Base-by-base conservation (phyloP, 2,797 vertebrate species). In the Catostomus latipinnis region DNA sequence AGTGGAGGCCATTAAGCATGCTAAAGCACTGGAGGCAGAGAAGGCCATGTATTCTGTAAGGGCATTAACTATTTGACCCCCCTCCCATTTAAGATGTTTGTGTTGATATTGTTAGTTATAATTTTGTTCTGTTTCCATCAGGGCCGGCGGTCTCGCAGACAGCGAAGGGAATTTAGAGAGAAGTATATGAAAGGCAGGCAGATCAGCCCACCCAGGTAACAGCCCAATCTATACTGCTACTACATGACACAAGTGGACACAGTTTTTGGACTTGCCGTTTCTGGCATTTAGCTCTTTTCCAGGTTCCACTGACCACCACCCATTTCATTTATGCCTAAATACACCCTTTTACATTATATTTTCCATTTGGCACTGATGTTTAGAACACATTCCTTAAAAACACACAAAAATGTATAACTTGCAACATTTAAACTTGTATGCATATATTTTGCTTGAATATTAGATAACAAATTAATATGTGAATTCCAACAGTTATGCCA, bases 21-120 rank as follows among this genome's bases (percentile, higher is more conserved):
- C 97, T 87, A 99, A 99, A 80, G 97, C 97, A 5, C 84, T 99
- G 84, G 97, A 99, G 83, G 97, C 98, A 4, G 97, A 99, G 85
- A 99, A 98, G 87, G 97, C 97, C 73, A 99, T 99, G 97, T 99
- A 99, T 86, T 99, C 97, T 86, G 97, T 99, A 92, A 93, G 96
- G 82, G 43, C 52, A 46, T 43, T 66, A 13, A 46, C 9, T 66
- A 12, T 76, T 52, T 52, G 54, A 45, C 74, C 53, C 57, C 1
- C 8, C 0, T 50, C 3, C 72, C 14, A 72, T 61, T 68, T 4
- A 62, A 34, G 10, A 53, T 71, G 56, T 56, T 11, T 76, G 53
- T 11, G 4, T 56, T 65, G 0, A 10, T 13, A 52, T 12, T 81
- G 16, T 6, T 43, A 4, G 8, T 45, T 12, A 8, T 34, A 34